Evolutionary conservation across 2,113 vertebrate species (phyloP).

Genomic region (Gymnarchus niloticus): DNA sequence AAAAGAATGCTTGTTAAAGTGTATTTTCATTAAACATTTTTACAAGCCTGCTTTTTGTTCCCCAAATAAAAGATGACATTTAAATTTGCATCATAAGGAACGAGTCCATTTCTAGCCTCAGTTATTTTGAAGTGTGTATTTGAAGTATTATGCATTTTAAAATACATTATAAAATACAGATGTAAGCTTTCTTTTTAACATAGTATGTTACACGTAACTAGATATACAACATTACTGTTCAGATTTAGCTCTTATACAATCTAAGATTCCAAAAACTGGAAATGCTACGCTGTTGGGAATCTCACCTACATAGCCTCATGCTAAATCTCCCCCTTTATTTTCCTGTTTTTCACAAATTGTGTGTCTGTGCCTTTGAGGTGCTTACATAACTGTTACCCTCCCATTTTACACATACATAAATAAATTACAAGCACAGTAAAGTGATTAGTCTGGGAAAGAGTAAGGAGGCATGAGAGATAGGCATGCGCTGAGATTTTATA

Average conservation of each 20-base stretch:
- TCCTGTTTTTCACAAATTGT: background rate
- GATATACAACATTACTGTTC: background rate
- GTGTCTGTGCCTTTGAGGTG: background rate
- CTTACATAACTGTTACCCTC: background rate
- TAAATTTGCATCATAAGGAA: slow-evolving; percentile 15
- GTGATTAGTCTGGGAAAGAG: background rate
- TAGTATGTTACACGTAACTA: background rate
- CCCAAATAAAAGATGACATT: slow-evolving; percentile 14
- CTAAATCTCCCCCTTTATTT: background rate
- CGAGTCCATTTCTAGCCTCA: background rate
- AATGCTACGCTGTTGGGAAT: background rate
- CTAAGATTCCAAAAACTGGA: slow-evolving; percentile 4
- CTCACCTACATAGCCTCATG: background rate
- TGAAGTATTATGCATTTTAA: too few relatives aligned
- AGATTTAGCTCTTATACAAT: background rate
- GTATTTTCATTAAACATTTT: slow-evolving; percentile 12
- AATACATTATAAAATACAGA: slow-evolving; percentile 8
- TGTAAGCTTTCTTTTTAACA: background rate
- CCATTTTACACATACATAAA: background rate
- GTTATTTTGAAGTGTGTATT: background rate
- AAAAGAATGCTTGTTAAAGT: background rate
- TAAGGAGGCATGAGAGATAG: background rate
- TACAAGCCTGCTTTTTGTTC: slow-evolving; percentile 13
- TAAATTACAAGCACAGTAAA: background rate
- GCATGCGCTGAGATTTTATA: background rate